These are phyloP conservation scores for Drosophila mojavensis DNA, from an alignment of 1,140 invertebrate genomes.

Conservation along the genomic window DNA sequence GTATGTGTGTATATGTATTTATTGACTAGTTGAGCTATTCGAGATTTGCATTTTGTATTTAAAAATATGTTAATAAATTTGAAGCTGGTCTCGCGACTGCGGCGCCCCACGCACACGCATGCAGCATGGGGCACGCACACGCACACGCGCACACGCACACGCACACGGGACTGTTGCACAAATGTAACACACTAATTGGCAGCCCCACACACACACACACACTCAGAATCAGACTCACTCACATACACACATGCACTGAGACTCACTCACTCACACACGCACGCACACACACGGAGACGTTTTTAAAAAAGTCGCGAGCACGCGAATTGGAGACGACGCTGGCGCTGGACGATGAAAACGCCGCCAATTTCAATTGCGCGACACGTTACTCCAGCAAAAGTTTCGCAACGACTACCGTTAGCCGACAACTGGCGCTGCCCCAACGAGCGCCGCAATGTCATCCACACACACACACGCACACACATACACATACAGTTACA, in stretches of 20 bases:
- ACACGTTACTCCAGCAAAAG: conserved; percentile 78
- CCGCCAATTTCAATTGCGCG: conserved; percentile 71
- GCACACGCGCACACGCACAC: conserved; percentile 1
- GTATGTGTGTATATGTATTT: neutral
- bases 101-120: conserved; percentile 33
- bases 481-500: conserved; percentile 29
- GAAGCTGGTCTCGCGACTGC: conserved; percentile 15
- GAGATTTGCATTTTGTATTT: conserved; percentile 1
- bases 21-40: neutral
- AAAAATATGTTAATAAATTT: conserved; percentile 28
- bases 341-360: conserved; percentile 51
- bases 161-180: conserved; percentile 54
- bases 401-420: conserved; percentile 76
- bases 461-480: conserved; percentile 48
- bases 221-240: conserved; percentile 7
- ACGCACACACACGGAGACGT: conserved; percentile 12
- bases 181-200: conserved; percentile 57
- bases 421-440: conserved; percentile 71
- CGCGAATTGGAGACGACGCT: conserved; percentile 33
- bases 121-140: conserved; percentile 28
- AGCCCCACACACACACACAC: conserved; percentile 36
- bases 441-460: conserved; percentile 72
- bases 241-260: conserved; percentile 3
- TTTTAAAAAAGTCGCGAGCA: conserved; percentile 36
- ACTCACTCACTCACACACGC: neutral